Base-by-base conservation (phyloP, 2,113 vertebrate genomes). In the Malurus melanocephalus region DNA sequence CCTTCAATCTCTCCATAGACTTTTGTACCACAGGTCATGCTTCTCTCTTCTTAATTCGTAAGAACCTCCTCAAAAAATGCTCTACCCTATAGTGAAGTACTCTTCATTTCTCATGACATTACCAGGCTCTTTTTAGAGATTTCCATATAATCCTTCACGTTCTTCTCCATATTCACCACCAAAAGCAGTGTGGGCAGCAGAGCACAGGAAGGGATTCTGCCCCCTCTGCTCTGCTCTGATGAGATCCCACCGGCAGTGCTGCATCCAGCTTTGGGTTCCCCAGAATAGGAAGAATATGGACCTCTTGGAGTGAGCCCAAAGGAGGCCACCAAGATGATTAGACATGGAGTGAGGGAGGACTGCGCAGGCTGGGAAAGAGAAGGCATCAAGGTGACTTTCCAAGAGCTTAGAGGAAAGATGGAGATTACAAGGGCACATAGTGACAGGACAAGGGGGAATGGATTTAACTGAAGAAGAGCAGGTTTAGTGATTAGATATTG, bases 151-250 rank as follows among this genome's bases (percentile, higher is more conserved):
- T 22, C 35, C 9, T 82, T 53, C 42, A 49, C 1, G 2, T 66
- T 56, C 32, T 55, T 71, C 20, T 61, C 56, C 77, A 42, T 40
- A 79, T 24, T 45, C 51, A 32, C 26, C 35, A 43, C 35, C 0
- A 0, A 75, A 67, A 51, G 12, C 11, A 27, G 61, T 0, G 0
- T 6, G 9, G 43, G 30, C 35, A 65, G 30, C 35, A 30, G 52
- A 18, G 21, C 16, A 6, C 38, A 61, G 17, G 59, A 76, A 38
- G 32, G 5, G 26, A 38, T 67, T 66, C 21, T 76, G 32, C 17
- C 38, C 38, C 14, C 35, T 51, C 10, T 51, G 35, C 45, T 59
- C 13, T 57, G 27, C 35, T 66, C 81, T 66, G 61, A 16, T 42
- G 52, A 43, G 43, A 59, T 11, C 30, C 28, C 16, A 32, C 38